Evolutionary conservation across 2,888 invertebrate species (phyloP).

Genomic region (Ichneumoninae sp.): DNA sequence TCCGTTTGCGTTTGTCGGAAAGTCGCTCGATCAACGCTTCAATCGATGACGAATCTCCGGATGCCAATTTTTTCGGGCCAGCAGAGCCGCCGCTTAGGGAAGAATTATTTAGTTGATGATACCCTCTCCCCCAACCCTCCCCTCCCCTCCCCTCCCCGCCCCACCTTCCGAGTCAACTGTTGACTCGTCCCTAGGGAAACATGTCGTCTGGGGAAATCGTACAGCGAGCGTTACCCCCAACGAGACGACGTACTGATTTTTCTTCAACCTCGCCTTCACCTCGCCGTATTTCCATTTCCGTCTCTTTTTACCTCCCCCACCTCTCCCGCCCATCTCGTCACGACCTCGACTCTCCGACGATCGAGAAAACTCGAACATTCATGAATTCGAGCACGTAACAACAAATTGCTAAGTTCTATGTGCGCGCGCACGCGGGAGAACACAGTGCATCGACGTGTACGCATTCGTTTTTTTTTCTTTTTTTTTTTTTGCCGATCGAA

Average conservation of each 20-base stretch:
- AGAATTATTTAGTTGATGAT: slow-evolving; percentile 53
- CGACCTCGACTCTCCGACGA: slow-evolving; percentile 16
- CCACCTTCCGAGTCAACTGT: slow-evolving; percentile 12
- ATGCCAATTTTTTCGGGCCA: not conserved
- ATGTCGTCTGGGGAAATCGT: slow-evolving; percentile 54
- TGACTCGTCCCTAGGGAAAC: slow-evolving; percentile 25
- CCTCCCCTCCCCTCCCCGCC: no score
- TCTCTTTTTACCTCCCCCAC: slow-evolving; percentile 6
- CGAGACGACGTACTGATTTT: slow-evolving; percentile 50
- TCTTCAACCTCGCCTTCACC: slow-evolving; percentile 38
- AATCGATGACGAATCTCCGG: slow-evolving; percentile 20
- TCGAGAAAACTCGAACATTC: slow-evolving; percentile 48
- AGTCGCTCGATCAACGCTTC: not conserved
- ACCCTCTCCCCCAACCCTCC: no score
- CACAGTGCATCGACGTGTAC: not conserved
- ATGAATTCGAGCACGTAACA: slow-evolving; percentile 51
- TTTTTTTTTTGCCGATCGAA: slow-evolving; percentile 19
- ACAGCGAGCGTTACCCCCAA: slow-evolving; percentile 31
- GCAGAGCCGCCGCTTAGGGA: not conserved
- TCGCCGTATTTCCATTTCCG: slow-evolving; percentile 10
- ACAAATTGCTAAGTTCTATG: slow-evolving; percentile 43
- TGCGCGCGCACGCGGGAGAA: not conserved
- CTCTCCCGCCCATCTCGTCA: not conserved
- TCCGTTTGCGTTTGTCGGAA: not conserved
- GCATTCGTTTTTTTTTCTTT: not conserved